phyloP scores from a whole-genome alignment of 2,888 invertebrate genomes.

The Encarsia formosa region DNA sequence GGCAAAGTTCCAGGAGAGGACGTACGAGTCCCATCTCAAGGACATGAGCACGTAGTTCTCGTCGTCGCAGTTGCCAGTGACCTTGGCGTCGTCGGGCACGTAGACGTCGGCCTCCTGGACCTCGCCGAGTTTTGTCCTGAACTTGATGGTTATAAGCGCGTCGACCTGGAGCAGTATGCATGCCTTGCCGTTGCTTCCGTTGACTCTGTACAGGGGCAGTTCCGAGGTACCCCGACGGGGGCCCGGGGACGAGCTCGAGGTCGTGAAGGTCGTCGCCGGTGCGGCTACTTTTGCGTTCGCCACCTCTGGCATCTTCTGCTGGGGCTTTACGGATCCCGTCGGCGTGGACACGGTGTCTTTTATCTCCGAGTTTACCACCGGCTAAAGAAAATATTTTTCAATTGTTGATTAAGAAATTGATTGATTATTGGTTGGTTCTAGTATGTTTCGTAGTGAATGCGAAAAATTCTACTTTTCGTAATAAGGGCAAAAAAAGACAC shows the following conservation, averaged over 20 bases:
- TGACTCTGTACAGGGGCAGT: conserved; percentile 61
- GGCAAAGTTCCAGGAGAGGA: conserved; percentile 70
- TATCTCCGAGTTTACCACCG: conserved; percentile 17
- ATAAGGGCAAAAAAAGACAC: too few species aligned
- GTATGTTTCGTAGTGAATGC: too few species aligned
- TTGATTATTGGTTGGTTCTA: too few species aligned
- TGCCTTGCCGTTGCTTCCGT: conserved; percentile 67
- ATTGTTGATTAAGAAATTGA: too few species aligned
- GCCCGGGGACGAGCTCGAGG: conserved; percentile 35
- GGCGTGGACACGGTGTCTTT: conserved; percentile 5
- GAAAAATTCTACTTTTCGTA: too few species aligned
- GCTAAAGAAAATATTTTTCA: too few species aligned
- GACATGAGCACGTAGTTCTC: conserved; percentile 70
- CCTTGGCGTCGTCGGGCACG: conserved; percentile 68
- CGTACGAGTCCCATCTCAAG: conserved; percentile 72
- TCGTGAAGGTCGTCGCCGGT: conserved; percentile 41
- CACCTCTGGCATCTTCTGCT: conserved; percentile 33
- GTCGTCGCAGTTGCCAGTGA: conserved; percentile 71
- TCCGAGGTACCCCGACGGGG: conserved; percentile 50
- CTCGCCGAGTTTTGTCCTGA: conserved; percentile 66
- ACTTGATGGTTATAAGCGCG: conserved; percentile 66
- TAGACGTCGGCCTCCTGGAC: conserved; percentile 68
- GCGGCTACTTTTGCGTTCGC: conserved; percentile 50
- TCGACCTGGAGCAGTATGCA: conserved; percentile 77
- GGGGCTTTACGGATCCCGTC: not conserved